phyloP scores from a whole-genome alignment of 2,888 invertebrate genomes.

The Pammene fasciana region DNA sequence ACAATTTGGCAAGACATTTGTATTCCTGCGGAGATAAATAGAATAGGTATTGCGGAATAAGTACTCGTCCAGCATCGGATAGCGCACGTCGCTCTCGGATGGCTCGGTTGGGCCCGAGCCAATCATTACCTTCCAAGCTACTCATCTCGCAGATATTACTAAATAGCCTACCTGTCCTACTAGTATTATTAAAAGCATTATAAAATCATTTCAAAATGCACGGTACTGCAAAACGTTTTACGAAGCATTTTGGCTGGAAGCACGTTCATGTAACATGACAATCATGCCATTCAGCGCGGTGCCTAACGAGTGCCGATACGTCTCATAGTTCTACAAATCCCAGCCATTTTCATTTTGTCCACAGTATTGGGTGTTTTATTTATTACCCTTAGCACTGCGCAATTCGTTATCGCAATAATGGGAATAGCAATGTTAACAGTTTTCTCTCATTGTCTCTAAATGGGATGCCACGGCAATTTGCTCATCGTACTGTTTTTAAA shows the following conservation, averaged over 20 bases:
- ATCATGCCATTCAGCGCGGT: conserved; percentile 15
- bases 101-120: conserved; percentile 72
- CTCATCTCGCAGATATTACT: conserved; percentile 16
- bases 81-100: conserved; percentile 65
- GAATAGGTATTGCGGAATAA: conserved; percentile 52
- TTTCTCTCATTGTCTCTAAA: conserved; percentile 70
- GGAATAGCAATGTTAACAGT: conserved; percentile 68
- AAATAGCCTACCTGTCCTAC: too few species aligned
- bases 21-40: conserved; percentile 81
- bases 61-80: conserved; percentile 74
- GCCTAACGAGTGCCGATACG: conserved; percentile 29
- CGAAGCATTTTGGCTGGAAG: conserved; percentile 9
- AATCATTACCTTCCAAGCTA: conserved; percentile 74
- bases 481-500: conserved; percentile 74
- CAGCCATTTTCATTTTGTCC: conserved; percentile 30
- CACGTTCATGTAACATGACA: conserved; percentile 33
- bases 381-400: conserved; percentile 31
- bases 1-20: conserved; percentile 83
- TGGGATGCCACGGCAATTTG: conserved; percentile 73
- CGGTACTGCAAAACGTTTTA: background rate
- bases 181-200: too few species aligned
- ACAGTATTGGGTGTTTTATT: conserved; percentile 38
- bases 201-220: background rate
- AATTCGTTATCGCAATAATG: conserved; percentile 57
- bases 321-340: conserved; percentile 32